Evolutionary conservation across 2,113 vertebrate species (phyloP).

Genomic region (Morone chrysops): DNA sequence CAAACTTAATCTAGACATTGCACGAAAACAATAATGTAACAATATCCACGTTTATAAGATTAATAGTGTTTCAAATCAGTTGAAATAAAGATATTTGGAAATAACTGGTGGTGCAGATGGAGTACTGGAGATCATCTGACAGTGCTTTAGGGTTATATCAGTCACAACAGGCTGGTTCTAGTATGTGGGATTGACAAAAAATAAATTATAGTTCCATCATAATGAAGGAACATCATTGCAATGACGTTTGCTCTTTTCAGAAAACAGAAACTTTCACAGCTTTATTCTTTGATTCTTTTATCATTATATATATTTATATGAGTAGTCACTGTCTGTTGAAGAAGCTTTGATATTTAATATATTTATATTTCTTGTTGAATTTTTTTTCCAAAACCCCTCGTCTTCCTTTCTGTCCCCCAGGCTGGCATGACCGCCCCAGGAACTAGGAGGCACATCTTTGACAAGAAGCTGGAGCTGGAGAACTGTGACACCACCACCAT

Average conservation of each 20-base stretch:
- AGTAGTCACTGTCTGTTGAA: background rate
- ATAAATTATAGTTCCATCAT: background rate
- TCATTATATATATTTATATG: no score
- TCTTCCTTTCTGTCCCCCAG: slow-evolving; percentile 67
- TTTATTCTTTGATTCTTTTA: no score
- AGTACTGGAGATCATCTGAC: background rate
- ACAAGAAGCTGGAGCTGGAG: slow-evolving; percentile 92
- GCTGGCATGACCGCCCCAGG: slow-evolving; percentile 96
- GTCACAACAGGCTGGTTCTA: background rate
- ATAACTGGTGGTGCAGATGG: background rate
- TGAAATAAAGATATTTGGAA: background rate
- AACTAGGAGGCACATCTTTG: slow-evolving; percentile 95
- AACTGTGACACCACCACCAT: slow-evolving; percentile 90
- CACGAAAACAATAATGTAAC: no score
- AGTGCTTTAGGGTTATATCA: background rate
- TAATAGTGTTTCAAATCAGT: background rate
- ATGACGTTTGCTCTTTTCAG: background rate
- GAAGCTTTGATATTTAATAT: background rate
- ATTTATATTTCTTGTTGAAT: background rate
- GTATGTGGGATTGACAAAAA: background rate
- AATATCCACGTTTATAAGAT: background rate
- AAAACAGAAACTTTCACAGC: no score
- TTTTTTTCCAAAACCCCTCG: background rate
- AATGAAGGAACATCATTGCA: background rate
- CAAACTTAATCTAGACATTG: no score